phyloP scores from a whole-genome alignment of 37 sponge, comb jelly and placozoan species.

The Aplysina aerophoba region DNA sequence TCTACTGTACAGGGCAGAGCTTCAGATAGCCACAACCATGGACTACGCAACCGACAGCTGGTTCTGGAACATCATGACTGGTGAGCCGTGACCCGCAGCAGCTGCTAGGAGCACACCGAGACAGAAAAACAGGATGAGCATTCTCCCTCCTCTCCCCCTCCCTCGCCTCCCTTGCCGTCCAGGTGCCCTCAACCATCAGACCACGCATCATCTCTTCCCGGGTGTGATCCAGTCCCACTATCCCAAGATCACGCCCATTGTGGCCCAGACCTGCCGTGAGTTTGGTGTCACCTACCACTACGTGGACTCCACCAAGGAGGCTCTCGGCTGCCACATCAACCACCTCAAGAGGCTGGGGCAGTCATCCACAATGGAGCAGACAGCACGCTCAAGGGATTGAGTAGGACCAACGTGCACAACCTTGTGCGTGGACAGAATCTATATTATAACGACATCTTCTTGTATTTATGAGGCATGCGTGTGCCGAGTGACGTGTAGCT shows the following conservation, averaged over 20 bases:
- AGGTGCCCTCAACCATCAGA: slow-evolving; percentile 92
- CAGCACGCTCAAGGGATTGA: background rate
- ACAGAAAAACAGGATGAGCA: too few relatives aligned
- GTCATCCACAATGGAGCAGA: background rate
- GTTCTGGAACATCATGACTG: slow-evolving; percentile 89
- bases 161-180: background rate
- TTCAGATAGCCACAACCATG: slow-evolving; percentile 86
- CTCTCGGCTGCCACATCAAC: slow-evolving; percentile 80
- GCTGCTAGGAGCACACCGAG: background rate
- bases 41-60: slow-evolving; percentile 92
- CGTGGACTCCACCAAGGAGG: slow-evolving; percentile 80
- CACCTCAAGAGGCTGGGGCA: slow-evolving; percentile 86
- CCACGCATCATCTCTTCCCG: slow-evolving; percentile 90
- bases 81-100: background rate
- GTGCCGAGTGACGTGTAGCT: too few relatives aligned
- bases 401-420: too few relatives aligned
- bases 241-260: slow-evolving; percentile 83
- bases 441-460: too few relatives aligned
- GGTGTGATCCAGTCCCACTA: slow-evolving; percentile 89
- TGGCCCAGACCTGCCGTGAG: slow-evolving; percentile 82
- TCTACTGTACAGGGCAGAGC: slow-evolving; percentile 73
- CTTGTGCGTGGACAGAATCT: too few relatives aligned
- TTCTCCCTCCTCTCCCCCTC: too few relatives aligned
- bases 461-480: too few relatives aligned
- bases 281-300: slow-evolving; percentile 87